Base-by-base conservation (phyloP, 1,140 invertebrate species). In the Araneus ventricosus region DNA sequence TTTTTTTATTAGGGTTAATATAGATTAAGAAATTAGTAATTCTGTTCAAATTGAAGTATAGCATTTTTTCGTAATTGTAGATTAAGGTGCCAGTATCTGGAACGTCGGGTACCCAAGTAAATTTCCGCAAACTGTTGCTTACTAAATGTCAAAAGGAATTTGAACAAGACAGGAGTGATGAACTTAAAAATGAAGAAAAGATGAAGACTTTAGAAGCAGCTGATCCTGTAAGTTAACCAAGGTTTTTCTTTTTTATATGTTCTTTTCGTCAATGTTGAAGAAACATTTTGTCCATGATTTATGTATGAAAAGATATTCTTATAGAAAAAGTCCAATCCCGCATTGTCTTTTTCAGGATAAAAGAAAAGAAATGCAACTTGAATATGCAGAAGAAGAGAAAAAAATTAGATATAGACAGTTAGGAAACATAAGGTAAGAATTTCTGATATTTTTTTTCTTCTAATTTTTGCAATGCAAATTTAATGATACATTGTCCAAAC, bases 71-170 rank as follows among this genome's bases (percentile, higher is more conserved):
- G n/a, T n/a, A 52, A 52, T 52, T 97, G n/a, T 45, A 93, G 93
- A 70, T 90, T 24, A 93, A 90, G 27, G 88, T 93, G 17, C 80
- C 80, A 61, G 14, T 90, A 14, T 61, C 61, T 82, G 88, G 37
- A 5, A 30, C 45, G n/a, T 14, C 37, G 22, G 88, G 87, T 4
- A n/a, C 41, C 24, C 34, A 34, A 24, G 90, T 94, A 20, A 97
- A 97, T 94, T 99, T 99, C 95, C 96, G 97, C 39, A 97, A 97
- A 94, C 95, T 98, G 17, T 96, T 99, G 90, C 96, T 99, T 61
- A 97, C 96, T 63, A 97, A 97, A 95, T 99, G 98, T 96, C 98
- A 99, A 95, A 96, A 96, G 41, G 98, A 98, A 95, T 99, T 99
- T 96, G 97, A 98, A 94, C 97, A 97, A 94, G 97, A 97, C 94